Conservation (phyloP, 2,888 invertebrate genomes). For the Sinelater perroti region DNA sequence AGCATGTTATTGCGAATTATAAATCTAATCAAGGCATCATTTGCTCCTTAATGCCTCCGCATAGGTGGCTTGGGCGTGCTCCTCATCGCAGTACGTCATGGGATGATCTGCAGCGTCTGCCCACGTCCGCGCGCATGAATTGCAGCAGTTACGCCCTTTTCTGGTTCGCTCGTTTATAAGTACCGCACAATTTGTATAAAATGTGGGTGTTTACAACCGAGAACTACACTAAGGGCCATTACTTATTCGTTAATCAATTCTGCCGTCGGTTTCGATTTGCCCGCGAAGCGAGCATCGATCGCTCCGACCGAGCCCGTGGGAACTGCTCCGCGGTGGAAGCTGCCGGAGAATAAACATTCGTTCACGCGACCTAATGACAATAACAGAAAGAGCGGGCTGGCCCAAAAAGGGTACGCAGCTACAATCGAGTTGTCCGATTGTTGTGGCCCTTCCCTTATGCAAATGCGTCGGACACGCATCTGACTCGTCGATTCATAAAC, state of each 20-base stretch:
- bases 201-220: constrained; percentile 11
- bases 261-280: neutral
- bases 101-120: constrained; percentile 15
- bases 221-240: constrained; percentile 3
- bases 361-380: too few species aligned
- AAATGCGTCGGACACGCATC: neutral
- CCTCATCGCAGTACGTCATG: constrained; percentile 9
- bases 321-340: too few species aligned
- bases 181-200: constrained; percentile 14
- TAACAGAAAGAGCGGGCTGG: too few species aligned
- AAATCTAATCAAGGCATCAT: constrained; percentile 21
- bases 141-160: constrained; percentile 23
- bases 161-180: constrained; percentile 14
- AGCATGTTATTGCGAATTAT: constrained; percentile 15
- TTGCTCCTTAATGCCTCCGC: constrained; percentile 11
- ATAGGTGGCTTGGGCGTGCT: constrained; percentile 19
- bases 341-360: too few species aligned
- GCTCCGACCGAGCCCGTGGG: too few species aligned
- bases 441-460: constrained; percentile 1
- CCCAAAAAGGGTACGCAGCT: too few species aligned
- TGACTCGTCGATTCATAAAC: constrained; percentile 1
- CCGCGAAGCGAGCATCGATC: too few species aligned
- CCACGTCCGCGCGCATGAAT: constrained; percentile 17
- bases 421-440: neutral
- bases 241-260: constrained; percentile 8